Evolutionary conservation across 2,797 vertebrate genomes (phyloP).

Genomic region (Sebastes kiyomatsui): DNA sequence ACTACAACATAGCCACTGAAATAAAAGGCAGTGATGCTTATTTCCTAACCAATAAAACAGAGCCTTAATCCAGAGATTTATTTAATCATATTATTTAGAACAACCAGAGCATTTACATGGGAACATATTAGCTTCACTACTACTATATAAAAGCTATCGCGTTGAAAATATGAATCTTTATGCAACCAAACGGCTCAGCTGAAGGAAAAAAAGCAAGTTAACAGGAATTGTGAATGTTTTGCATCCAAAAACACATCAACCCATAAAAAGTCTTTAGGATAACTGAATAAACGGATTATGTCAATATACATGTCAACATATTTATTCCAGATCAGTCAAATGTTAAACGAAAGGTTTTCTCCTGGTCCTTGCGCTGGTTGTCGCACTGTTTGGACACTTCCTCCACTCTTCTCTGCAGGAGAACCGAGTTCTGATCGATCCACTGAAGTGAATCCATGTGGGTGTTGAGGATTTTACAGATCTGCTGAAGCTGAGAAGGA

Average conservation of each 20-base stretch:
- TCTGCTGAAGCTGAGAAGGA: constrained; percentile 88
- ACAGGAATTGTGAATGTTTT: not conserved
- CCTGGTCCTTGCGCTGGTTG: constrained; percentile 93
- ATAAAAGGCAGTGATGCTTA: not conserved
- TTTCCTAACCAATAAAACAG: not conserved
- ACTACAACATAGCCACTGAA: not conserved
- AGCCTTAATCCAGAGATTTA: constrained; percentile 40
- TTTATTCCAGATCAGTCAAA: constrained; percentile 82
- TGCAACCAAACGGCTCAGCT: not conserved
- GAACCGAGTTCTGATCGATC: constrained; percentile 93
- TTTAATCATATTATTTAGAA: constrained; percentile 53
- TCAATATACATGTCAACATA: not conserved
- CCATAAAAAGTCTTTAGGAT: not conserved
- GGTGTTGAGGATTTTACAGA: constrained; percentile 93
- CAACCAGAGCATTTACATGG: constrained; percentile 38
- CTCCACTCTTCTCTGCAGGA: constrained; percentile 94
- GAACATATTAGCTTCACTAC: constrained; percentile 2
- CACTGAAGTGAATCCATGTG: constrained; percentile 94
- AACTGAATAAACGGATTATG: not conserved
- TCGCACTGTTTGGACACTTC: constrained; percentile 93
- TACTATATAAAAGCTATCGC: constrained; percentile 28
- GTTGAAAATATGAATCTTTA: constrained; percentile 48
- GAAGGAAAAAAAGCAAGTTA: not conserved
- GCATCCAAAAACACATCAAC: not conserved
- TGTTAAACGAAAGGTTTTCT: constrained; percentile 89